Evolutionary conservation across 2,797 vertebrate genomes (phyloP), one percentile per base, ranked within the genome.

Genomic region (Pelodytes ibericus): DNA sequence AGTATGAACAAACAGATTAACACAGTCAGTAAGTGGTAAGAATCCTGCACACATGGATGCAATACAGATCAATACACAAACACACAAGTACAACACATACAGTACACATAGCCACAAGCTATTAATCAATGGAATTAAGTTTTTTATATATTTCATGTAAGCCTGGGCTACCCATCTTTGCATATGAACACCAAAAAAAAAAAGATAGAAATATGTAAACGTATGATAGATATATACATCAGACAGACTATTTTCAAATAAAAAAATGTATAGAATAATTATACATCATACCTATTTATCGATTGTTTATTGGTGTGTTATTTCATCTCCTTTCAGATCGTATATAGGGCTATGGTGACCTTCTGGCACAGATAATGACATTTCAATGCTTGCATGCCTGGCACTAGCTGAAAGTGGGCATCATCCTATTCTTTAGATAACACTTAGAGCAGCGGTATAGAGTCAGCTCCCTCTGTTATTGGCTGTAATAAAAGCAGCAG

Each of bases 401-500:
- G 41, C 56, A 75, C 72, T 51, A 27, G 62, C 72, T 58, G 51
- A 41, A 9, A 67, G 6, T 33, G 7, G 3, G 72, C 13, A 49
- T 27, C 24, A 18, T 68, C 51, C 27, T 18, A 27, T 36, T 24
- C 44, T 64, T 16, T 33, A n/a, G 71, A 31, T 57, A 57, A 15
- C 51, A 44, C 60, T 58, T 20, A 11, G 3, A 57, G 71, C 72
- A 58, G 29, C 60, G 39, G 33, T 16, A 39, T 4, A 6, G 26
- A 22, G 13, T 27, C 49, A 29, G 29, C 24, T 33, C 13, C 44
- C 47, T 60, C 36, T 49, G 30, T 20, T 53, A 69, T 39, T 75
- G 65, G 74, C 65, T 75, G 51, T 62, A 13, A 13, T 31, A 36
- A 24, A 62, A 36, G 60, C 60, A 62, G 60, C 60, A 22, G 60